Evolutionary conservation across 2,113 vertebrate genomes (phyloP).

Genomic region (Xiphophorus hellerii): DNA sequence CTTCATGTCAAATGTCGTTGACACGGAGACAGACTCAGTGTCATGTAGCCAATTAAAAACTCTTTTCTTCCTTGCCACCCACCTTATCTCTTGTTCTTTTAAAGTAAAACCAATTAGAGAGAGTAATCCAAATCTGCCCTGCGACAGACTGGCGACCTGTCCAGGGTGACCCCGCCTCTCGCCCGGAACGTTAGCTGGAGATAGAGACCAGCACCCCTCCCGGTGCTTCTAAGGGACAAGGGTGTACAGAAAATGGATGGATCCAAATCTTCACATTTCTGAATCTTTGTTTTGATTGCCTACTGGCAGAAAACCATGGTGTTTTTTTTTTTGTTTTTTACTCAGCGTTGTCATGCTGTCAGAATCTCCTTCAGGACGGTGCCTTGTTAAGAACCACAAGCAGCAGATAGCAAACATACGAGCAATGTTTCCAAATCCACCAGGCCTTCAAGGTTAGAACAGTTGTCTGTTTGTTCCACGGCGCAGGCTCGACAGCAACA

Average conservation of each 20-base stretch:
- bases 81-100: too few relatives aligned
- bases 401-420: background rate
- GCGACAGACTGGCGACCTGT: too few relatives aligned
- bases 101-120: too few relatives aligned
- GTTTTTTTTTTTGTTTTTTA: background rate
- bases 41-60: background rate
- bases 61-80: too few relatives aligned
- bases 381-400: background rate
- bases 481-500: background rate
- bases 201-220: too few relatives aligned
- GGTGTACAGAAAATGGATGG: too few relatives aligned
- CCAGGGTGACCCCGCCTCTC: too few relatives aligned
- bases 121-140: background rate
- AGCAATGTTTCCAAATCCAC: background rate
- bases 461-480: background rate
- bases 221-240: too few relatives aligned
- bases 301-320: background rate
- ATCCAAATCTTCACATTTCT: background rate
- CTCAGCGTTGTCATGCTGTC: background rate
- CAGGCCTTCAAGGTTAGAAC: conserved; percentile 2
- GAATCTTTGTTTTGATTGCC: background rate
- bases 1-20: too few relatives aligned
- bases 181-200: too few relatives aligned
- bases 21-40: background rate
- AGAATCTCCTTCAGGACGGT: background rate